Evolutionary conservation across 2,113 vertebrate species (phyloP).

Genomic region (Petromus typicus): DNA sequence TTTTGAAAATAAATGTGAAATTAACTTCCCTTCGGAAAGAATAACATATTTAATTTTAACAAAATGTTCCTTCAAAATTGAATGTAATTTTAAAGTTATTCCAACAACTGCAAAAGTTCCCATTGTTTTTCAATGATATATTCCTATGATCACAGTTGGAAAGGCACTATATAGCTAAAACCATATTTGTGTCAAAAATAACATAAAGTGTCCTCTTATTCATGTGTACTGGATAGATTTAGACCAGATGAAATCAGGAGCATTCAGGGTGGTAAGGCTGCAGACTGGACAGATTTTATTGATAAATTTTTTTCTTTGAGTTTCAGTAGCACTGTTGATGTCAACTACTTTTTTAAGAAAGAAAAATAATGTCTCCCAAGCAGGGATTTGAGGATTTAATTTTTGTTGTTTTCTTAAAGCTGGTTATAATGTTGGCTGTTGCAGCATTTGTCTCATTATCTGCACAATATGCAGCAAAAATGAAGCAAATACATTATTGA

Average conservation of each 20-base stretch:
- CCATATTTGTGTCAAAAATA: neutral
- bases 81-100: conserved; percentile 56
- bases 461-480: neutral
- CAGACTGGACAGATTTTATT: neutral
- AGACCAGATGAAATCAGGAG: too few species aligned
- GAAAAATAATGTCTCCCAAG: neutral
- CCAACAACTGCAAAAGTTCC: conserved; percentile 30
- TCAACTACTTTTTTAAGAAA: neutral
- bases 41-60: conserved; percentile 59
- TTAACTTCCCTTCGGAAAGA: conserved; percentile 52
- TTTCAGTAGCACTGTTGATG: neutral
- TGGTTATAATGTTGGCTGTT: neutral
- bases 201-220: neutral
- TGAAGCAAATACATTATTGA: neutral
- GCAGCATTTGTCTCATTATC: neutral
- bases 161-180: neutral
- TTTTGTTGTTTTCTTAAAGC: neutral
- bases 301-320: neutral
- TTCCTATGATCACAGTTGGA: conserved; percentile 13
- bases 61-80: conserved; percentile 48
- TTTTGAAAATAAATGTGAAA: conserved; percentile 53
- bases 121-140: conserved; percentile 26
- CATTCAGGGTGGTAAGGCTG: too few species aligned
- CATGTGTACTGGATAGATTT: neutral
- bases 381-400: conserved; percentile 14